Conservation (phyloP, 2,888 invertebrate species). For the Abrostola triplasia region DNA sequence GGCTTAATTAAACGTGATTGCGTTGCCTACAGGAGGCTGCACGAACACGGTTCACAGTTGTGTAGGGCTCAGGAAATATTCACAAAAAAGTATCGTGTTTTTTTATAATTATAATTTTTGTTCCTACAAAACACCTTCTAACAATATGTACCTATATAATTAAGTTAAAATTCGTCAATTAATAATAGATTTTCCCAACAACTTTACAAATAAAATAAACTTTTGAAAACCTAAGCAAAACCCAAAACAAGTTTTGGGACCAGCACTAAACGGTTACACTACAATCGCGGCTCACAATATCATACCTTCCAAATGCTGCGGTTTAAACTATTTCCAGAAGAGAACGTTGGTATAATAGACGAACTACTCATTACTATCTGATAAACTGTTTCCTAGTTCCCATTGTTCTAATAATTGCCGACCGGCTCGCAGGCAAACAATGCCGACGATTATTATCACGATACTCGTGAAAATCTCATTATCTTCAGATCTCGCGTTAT, state of each 20-base stretch:
- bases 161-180: no score
- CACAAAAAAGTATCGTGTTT: neutral
- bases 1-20: no score
- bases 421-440: constrained; percentile 64
- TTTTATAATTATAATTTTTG: neutral
- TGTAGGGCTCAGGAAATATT: no score
- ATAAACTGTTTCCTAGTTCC: constrained; percentile 53
- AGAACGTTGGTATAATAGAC: constrained; percentile 34
- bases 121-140: neutral
- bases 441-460: constrained; percentile 71
- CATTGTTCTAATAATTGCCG: constrained; percentile 60
- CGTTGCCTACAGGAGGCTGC: no score
- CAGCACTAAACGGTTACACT: constrained; percentile 1
- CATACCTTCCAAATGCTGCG: constrained; percentile 14
- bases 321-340: constrained; percentile 23
- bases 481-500: constrained; percentile 68
- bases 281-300: neutral
- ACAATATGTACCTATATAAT: neutral
- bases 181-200: no score
- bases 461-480: constrained; percentile 77
- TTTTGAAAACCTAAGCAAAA: no score
- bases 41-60: no score
- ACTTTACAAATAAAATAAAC: no score
- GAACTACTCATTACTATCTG: constrained; percentile 47
- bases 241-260: no score